Evolutionary conservation across 1,140 invertebrate species (phyloP).

Genomic region (Anoplophora glabripennis): DNA sequence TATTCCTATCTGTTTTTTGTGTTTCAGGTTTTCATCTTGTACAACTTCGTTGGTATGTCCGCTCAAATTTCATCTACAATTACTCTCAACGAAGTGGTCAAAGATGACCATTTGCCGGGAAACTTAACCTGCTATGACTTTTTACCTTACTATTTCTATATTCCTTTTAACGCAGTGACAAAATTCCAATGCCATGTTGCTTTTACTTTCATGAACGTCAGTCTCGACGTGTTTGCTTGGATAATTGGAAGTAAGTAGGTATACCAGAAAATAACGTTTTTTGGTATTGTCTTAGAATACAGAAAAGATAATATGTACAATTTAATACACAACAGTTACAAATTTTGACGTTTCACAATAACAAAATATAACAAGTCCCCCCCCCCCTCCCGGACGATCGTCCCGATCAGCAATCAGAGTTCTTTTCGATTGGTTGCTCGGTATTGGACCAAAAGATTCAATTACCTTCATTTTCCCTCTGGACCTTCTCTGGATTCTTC

Average conservation of each 20-base stretch:
- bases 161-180: neutral
- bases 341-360: no score
- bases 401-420: no score
- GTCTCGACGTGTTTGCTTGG: conserved; percentile 1
- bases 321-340: no score
- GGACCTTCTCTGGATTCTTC: no score
- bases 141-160: conserved; percentile 10
- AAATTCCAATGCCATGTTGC: conserved; percentile 8
- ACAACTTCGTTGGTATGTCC: conserved; percentile 7
- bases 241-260: conserved; percentile 8
- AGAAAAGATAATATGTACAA: no score
- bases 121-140: conserved; percentile 11
- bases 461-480: no score
- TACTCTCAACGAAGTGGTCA: conserved; percentile 1
- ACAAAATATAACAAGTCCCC: no score
- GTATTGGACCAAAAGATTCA: no score
- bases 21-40: conserved; percentile 12
- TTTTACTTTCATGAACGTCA: conserved; percentile 5
- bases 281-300: no score
- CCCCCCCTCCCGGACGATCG: no score
- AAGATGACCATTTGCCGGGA: neutral
- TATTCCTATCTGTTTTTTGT: neutral
- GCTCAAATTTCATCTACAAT: conserved; percentile 8
- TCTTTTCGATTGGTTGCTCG: no score
- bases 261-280: neutral